phyloP scores from a whole-genome alignment of 92 coral and sea anemone species.

The Siderastrea siderea region DNA sequence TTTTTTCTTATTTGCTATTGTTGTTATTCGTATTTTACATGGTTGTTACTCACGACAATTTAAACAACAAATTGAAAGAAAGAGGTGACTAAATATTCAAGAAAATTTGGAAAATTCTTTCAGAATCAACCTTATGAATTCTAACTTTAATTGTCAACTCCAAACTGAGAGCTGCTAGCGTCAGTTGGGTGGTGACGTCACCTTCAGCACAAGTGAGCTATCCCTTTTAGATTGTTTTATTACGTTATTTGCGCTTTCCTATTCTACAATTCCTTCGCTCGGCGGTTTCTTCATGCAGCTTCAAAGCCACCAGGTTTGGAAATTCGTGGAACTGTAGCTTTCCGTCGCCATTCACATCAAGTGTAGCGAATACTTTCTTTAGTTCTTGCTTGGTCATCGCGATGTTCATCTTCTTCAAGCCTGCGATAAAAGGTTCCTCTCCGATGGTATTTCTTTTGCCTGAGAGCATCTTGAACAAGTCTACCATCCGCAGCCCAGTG shows the following conservation, averaged over 20 bases:
- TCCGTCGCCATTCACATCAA: constrained; percentile 70
- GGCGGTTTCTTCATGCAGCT: constrained; percentile 19
- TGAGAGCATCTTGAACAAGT: constrained; percentile 63
- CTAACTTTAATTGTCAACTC: too few relatives aligned
- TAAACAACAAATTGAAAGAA: too few relatives aligned
- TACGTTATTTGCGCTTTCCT: neutral
- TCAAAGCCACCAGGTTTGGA: constrained; percentile 39
- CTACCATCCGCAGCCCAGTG: constrained; percentile 71
- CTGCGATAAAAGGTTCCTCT: constrained; percentile 55
- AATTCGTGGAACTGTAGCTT: constrained; percentile 71
- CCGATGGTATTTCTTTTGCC: constrained; percentile 44
- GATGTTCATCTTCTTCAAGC: constrained; percentile 57
- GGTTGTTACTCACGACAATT: too few relatives aligned
- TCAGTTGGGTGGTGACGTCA: neutral
- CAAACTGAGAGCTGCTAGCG: too few relatives aligned
- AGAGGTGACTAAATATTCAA: too few relatives aligned
- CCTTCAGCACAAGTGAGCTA: neutral
- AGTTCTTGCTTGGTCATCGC: constrained; percentile 62
- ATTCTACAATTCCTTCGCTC: neutral
- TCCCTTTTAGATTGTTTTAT: neutral
- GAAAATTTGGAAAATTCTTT: too few relatives aligned
- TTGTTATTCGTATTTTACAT: neutral
- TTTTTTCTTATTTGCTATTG: neutral
- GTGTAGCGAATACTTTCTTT: constrained; percentile 40
- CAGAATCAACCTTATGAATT: too few relatives aligned